Evolutionary conservation across 2,113 vertebrate genomes (phyloP), one percentile per base, ranked within the genome.

Genomic region (Odontophorus gujanensis): DNA sequence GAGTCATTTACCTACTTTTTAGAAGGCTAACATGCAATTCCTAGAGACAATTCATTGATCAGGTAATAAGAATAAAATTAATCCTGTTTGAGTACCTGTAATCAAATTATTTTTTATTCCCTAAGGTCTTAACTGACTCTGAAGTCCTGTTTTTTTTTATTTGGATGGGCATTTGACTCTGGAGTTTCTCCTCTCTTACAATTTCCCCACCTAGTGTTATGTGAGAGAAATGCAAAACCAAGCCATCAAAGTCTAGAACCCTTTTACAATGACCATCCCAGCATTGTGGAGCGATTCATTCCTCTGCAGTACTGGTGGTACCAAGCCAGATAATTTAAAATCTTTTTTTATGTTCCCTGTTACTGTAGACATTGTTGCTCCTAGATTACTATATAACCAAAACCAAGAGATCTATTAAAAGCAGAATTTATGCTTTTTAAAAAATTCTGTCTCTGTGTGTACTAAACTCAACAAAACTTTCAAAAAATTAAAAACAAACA

Each of bases 21-120:
- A 96, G 94, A 97, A 97, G 95, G 96, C 94, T 97, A 97, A 68
- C 59, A 45, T 79, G 79, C 82, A 81, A 82, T 96, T 96, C 93
- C 97, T 18, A 78, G 95, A 96, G 97, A 97, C 34, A 76, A 40
- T 40, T 40, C 40, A 9, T 85, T 93, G 96, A 95, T 95, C 88
- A 85, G 86, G 96, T 97, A 97, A 96, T 97, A 97, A 96, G 95
- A 97, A 97, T 96, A 95, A 98, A 98, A 98, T 96, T 93, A 97
- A 97, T 96, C 95, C 79, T 94, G 69, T 96, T 96, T 95, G 93
- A 97, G 93, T 94, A 97, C 96, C 95, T 97, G 95, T 97, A 97
- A 97, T 98, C 95, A 97, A 97, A 97, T 97, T 97, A 96, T 72
- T 94, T 95, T 97, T 96, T 96, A 96, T 96, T 97, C 90, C 91